These are phyloP conservation scores for Calonectris borealis DNA, from an alignment of 2,113 vertebrate species.

Conservation along the genomic window DNA sequence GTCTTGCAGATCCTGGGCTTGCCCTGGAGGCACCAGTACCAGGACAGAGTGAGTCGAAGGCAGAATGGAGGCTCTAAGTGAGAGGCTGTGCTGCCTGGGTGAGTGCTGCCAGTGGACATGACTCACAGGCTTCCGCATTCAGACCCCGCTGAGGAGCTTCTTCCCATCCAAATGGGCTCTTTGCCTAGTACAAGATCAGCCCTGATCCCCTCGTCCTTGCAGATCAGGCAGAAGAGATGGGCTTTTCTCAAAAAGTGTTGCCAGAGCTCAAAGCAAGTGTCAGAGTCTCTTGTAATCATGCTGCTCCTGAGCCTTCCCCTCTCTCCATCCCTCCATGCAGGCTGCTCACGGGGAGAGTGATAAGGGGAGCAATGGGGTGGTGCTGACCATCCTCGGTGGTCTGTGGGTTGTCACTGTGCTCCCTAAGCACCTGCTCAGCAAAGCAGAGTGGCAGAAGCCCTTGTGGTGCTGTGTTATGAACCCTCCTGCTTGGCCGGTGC, in stretches of 20 bases:
- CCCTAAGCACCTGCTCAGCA: neutral
- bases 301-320: neutral
- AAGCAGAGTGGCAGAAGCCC: neutral
- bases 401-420: neutral
- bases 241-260: neutral
- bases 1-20: neutral
- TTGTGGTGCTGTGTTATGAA: neutral
- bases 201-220: neutral
- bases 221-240: neutral
- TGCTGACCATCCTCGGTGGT: neutral
- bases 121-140: neutral
- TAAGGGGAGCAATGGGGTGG: neutral
- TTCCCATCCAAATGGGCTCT: neutral
- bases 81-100: neutral
- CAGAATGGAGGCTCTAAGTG: neutral
- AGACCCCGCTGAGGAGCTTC: neutral
- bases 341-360: accelerated
- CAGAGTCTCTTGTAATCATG: accelerated
- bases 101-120: neutral
- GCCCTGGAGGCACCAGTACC: neutral
- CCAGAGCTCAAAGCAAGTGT: neutral
- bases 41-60: accelerated
- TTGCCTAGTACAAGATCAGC: neutral
- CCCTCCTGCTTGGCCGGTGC: accelerated
- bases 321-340: neutral